These are phyloP conservation scores for Hydrolagus colliei DNA, from an alignment of 2,797 vertebrate species.

Conservation along the genomic window DNA sequence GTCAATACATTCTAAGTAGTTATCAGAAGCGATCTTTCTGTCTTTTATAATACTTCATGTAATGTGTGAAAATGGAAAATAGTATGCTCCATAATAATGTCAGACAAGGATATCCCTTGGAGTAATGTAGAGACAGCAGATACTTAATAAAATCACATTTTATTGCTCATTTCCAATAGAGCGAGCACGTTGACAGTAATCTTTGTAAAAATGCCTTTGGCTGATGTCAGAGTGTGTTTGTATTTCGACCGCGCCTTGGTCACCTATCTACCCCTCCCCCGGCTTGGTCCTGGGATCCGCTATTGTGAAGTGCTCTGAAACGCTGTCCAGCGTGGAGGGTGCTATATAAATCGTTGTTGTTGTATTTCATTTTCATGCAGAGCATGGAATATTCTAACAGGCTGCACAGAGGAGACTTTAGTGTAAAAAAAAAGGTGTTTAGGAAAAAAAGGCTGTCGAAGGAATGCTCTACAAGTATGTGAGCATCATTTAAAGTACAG, in stretches of 20 bases:
- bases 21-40: background rate
- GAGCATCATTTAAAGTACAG: background rate
- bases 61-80: background rate
- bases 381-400: too few relatives aligned
- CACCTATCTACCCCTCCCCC: too few relatives aligned
- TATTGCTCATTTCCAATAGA: background rate
- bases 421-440: background rate
- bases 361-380: background rate
- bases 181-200: background rate
- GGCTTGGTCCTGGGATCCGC: too few relatives aligned
- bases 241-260: too few relatives aligned
- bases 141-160: conserved; percentile 20
- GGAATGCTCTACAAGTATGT: too few relatives aligned
- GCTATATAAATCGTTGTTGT: too few relatives aligned
- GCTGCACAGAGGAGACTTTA: background rate
- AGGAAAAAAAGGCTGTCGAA: background rate
- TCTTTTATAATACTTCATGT: background rate
- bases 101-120: conserved; percentile 13
- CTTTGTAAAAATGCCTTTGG: conserved; percentile 3
- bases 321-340: too few relatives aligned
- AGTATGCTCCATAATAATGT: background rate
- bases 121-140: background rate
- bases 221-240: background rate
- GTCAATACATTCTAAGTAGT: background rate
- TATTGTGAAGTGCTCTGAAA: too few relatives aligned